Conservation (phyloP, 1,140 invertebrate species). For the Fopius arisanus region DNA sequence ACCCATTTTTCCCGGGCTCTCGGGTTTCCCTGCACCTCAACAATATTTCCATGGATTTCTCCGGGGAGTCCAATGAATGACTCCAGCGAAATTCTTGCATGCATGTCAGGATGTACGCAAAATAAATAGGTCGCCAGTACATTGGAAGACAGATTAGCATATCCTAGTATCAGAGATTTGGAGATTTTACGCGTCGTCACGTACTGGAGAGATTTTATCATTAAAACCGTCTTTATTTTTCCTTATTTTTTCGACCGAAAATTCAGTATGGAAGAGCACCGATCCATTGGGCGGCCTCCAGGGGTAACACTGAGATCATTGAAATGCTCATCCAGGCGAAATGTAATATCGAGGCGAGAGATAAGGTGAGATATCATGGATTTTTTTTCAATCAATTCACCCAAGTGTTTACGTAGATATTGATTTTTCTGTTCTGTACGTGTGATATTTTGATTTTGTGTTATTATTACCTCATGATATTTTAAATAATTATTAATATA, state of each 20-base stretch:
- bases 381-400: background rate
- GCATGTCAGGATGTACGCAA: background rate
- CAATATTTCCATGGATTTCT: background rate
- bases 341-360: conserved; percentile 78
- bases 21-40: background rate
- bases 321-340: conserved; percentile 76
- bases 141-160: background rate
- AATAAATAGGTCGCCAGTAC: background rate
- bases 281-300: conserved; percentile 79
- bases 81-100: background rate
- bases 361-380: conserved; percentile 70
- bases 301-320: conserved; percentile 77
- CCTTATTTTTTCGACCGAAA: conserved; percentile 44
- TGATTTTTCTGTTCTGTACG: too few relatives aligned
- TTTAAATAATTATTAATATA: too few relatives aligned
- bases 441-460: too few relatives aligned
- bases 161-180: background rate
- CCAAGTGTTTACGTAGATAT: too few relatives aligned
- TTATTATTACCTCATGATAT: too few relatives aligned
- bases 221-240: background rate
- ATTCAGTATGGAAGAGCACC: conserved; percentile 77
- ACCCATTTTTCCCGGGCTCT: background rate
- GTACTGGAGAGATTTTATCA: background rate
- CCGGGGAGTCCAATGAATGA: background rate
- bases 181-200: background rate